A percentile compares a stretch with the other conserved stretches of the same genome.
Conservation (phyloP, 1,140 invertebrate species). For the Notospermus geniculatus region DNA sequence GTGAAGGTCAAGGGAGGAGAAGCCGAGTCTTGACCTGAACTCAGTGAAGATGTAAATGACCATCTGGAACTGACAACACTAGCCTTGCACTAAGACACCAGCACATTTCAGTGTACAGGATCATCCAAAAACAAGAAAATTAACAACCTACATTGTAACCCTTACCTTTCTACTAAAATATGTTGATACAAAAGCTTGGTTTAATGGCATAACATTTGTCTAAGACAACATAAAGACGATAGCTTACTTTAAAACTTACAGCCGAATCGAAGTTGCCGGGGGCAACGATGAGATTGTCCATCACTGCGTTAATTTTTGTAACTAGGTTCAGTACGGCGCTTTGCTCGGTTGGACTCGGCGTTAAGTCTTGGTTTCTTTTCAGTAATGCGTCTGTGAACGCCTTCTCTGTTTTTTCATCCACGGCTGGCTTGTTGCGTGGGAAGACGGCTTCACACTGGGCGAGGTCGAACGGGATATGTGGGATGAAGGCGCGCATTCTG, state of each 20-base stretch:
- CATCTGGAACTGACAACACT: no score
- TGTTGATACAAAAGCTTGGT: no score
- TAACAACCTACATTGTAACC: no score
- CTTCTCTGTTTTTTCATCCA: conserved; percentile 79
- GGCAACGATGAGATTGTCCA: conserved; percentile 90
- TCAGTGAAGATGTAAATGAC: no score
- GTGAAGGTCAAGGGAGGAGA: no score
- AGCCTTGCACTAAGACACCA: no score
- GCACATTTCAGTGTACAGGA: no score
- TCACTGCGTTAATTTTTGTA: conserved; percentile 86
- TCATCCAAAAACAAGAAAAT: no score
- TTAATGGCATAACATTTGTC: no score
- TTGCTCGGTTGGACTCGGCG: conserved; percentile 84
- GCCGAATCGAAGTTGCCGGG: conserved; percentile 92
- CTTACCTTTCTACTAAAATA: no score
- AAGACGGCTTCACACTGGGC: conserved; percentile 81
- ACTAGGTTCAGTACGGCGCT: conserved; percentile 87
- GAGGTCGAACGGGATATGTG: conserved; percentile 86
- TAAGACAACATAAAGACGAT: conserved; percentile 10
- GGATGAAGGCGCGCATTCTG: conserved; percentile 54
- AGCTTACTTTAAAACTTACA: conserved; percentile 67
- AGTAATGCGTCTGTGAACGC: conserved; percentile 81
- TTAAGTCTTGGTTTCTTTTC: conserved; percentile 86
- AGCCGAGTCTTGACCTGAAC: no score
- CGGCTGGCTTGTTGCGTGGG: conserved; percentile 76